These are phyloP conservation scores for Henicopernis longicauda DNA, from an alignment of 2,113 vertebrate genomes.

Conservation along the genomic window DNA sequence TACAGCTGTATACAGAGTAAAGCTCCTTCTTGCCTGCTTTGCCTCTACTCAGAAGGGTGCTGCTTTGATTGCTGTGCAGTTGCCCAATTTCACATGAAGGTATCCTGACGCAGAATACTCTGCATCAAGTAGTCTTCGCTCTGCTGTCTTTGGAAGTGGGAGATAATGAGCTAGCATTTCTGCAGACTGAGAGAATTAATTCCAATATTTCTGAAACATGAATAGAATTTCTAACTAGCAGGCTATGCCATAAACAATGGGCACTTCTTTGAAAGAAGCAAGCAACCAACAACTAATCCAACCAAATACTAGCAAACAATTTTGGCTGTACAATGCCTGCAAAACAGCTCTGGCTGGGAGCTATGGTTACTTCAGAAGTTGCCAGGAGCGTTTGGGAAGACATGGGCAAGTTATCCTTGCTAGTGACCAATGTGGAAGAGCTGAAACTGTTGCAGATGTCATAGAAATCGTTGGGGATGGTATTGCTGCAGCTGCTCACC, in stretches of 20 bases:
- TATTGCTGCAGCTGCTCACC: background rate
- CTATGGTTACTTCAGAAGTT: background rate
- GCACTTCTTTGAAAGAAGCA: background rate
- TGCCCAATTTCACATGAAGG: background rate
- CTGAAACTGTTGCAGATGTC: background rate
- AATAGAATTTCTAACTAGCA: background rate
- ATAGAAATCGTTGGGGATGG: background rate
- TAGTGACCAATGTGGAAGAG: too few relatives aligned
- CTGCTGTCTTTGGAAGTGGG: background rate
- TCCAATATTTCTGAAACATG: background rate
- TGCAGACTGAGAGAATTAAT: background rate
- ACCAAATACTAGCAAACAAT: background rate
- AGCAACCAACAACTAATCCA: background rate
- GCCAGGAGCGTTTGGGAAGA: background rate
- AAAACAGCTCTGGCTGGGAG: background rate
- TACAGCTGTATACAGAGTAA: background rate
- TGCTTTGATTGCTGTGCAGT: too few relatives aligned
- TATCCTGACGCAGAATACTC: background rate
- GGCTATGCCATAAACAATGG: background rate
- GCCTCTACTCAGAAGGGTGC: background rate
- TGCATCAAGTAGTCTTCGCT: background rate
- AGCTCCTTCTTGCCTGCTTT: background rate
- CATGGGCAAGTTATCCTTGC: background rate
- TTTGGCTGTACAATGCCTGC: background rate
- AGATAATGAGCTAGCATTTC: background rate